Conservation (phyloP, 2,888 invertebrate species). For the Halictus quadricinctus region DNA sequence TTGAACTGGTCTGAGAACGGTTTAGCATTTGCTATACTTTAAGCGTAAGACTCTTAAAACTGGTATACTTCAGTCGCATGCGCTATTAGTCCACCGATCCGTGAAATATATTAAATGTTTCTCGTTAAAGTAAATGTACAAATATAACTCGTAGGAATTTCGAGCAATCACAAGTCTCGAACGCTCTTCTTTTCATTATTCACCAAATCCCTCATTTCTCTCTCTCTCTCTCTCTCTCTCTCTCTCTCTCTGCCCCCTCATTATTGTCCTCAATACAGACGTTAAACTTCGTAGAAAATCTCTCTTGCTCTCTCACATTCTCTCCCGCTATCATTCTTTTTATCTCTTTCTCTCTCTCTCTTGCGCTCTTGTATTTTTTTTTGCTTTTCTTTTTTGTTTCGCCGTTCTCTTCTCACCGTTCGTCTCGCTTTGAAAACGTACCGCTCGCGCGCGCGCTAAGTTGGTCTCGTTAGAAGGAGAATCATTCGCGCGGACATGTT, state of each 20-base stretch:
- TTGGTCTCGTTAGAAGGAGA: constrained; percentile 48
- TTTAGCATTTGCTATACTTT: constrained; percentile 58
- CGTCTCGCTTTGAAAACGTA: constrained; percentile 26
- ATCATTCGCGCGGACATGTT: constrained; percentile 50
- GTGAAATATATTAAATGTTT: constrained; percentile 64
- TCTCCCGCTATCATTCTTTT: neutral
- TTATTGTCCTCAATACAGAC: constrained; percentile 67
- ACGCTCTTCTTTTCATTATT: constrained; percentile 51
- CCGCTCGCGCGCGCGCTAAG: constrained; percentile 14
- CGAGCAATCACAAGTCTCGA: constrained; percentile 62
- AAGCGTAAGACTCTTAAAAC: constrained; percentile 63
- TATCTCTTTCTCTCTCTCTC: neutral
- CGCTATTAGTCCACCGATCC: constrained; percentile 61
- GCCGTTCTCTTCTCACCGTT: neutral
- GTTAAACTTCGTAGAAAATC: constrained; percentile 58
- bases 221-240: neutral
- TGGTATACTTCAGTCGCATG: constrained; percentile 64
- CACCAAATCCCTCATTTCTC: constrained; percentile 35
- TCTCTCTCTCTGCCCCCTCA: constrained; percentile 33
- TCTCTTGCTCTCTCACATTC: constrained; percentile 24
- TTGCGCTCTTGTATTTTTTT: neutral
- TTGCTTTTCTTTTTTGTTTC: neutral
- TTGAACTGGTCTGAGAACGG: constrained; percentile 54
- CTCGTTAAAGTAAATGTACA: constrained; percentile 65
- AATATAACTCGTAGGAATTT: constrained; percentile 64